A percentile compares a stretch with the other conserved stretches of the same genome.
phyloP scores from a whole-genome alignment of 2,113 vertebrate species.

The Phalacrocorax carbo region DNA sequence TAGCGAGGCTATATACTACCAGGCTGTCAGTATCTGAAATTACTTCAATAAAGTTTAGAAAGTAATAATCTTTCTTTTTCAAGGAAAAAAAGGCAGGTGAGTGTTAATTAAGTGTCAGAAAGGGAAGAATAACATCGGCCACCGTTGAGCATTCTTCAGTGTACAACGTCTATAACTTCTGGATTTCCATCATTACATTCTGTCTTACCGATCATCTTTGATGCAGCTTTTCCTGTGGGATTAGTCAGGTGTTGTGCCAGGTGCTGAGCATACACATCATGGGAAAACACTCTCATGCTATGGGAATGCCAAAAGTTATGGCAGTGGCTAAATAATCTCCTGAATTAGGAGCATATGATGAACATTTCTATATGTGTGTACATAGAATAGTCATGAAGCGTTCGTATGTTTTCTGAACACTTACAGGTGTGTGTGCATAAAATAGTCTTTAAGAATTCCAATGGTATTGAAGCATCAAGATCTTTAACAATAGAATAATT shows the following conservation, averaged over 20 bases:
- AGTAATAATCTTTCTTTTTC: background rate
- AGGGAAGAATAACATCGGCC: background rate
- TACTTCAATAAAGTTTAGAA: background rate
- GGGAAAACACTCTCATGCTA: background rate
- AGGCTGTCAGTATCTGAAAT: background rate
- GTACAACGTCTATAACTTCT: background rate
- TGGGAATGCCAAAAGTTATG: background rate
- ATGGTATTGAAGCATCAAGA: background rate
- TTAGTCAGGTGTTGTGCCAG: background rate
- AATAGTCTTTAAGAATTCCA: background rate
- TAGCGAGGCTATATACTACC: fast-evolving
- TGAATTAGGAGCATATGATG: background rate
- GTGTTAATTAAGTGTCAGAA: background rate
- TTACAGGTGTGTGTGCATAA: background rate
- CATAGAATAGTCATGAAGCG: background rate
- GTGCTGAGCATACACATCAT: background rate
- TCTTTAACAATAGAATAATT: background rate
- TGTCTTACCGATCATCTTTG: background rate
- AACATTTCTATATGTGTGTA: background rate
- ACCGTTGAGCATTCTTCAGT: background rate
- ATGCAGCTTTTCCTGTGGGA: background rate
- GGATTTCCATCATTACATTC: background rate
- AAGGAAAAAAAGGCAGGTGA: background rate
- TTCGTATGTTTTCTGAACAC: background rate
- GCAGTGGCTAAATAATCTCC: background rate